Conservation (phyloP, 1,140 invertebrate genomes). For the Lepidotrigona ventralis region DNA sequence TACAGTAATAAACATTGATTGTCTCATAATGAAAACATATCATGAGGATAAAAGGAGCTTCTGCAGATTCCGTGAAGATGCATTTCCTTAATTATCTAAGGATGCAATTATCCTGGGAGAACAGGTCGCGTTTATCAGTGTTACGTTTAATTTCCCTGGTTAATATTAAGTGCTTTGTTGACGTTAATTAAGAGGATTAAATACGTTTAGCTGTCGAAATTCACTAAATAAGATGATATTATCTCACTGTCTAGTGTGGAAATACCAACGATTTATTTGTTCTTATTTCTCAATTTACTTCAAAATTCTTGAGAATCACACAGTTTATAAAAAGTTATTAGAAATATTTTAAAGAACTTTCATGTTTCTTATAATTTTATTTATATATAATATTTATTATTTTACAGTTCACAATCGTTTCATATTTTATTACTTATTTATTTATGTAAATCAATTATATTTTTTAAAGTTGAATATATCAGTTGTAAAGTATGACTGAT, state of each 20-base stretch:
- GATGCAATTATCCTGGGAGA: not conserved
- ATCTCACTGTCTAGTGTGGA: not conserved
- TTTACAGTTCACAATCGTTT: too few relatives aligned
- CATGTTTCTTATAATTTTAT: not conserved
- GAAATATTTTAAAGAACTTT: not conserved
- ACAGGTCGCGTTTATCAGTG: constrained; percentile 11
- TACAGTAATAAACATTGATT: not conserved
- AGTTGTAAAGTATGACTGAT: too few relatives aligned
- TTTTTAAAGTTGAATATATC: too few relatives aligned
- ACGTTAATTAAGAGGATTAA: not conserved
- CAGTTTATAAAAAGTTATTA: not conserved
- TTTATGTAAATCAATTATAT: too few relatives aligned
- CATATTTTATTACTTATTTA: too few relatives aligned
- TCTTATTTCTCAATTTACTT: not conserved
- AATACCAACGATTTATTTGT: not conserved
- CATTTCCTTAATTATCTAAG: constrained; percentile 14
- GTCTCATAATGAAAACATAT: not conserved
- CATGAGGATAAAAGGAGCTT: not conserved
- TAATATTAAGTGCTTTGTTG: not conserved
- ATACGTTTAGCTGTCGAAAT: not conserved
- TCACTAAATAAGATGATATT: not conserved
- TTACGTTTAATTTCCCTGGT: not conserved
- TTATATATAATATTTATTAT: too few relatives aligned
- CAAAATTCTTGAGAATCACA: not conserved
- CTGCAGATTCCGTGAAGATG: constrained; percentile 22